These are phyloP conservation scores for Corythornis vintsioides DNA, from an alignment of 2,113 vertebrate genomes.

Conservation along the genomic window DNA sequence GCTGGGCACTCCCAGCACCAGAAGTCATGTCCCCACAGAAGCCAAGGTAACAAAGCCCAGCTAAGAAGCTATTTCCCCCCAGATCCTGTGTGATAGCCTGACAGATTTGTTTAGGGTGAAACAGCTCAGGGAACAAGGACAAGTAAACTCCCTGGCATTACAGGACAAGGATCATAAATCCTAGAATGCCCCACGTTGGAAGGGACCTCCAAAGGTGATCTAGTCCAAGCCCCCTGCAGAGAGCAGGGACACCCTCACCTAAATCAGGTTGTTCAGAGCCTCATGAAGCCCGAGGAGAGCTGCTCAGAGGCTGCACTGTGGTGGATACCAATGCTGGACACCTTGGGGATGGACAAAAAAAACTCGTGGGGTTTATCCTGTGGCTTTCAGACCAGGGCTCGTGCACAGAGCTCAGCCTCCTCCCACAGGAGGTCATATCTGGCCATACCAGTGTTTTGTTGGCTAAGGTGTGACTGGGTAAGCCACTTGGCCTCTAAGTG, in stretches of 20 bases:
- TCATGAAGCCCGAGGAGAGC: background rate
- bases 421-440: too few relatives aligned
- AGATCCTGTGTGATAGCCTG: rapidly evolving
- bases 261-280: too few relatives aligned
- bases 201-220: too few relatives aligned
- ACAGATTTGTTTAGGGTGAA: background rate
- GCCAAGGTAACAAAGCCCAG: rapidly evolving
- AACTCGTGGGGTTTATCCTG: background rate
- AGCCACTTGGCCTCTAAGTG: background rate
- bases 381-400: background rate
- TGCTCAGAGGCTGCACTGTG: background rate
- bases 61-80: background rate
- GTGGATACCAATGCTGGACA: background rate
- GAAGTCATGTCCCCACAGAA: rapidly evolving
- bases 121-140: background rate
- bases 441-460: background rate
- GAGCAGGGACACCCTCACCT: too few relatives aligned
- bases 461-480: background rate
- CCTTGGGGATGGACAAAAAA: background rate
- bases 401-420: background rate
- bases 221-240: too few relatives aligned
- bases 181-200: too few relatives aligned
- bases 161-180: background rate
- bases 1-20: rapidly evolving
- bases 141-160: rapidly evolving